These are phyloP conservation scores for Dryobates pubescens DNA, from an alignment of 2,797 vertebrate species.

Conservation along the genomic window DNA sequence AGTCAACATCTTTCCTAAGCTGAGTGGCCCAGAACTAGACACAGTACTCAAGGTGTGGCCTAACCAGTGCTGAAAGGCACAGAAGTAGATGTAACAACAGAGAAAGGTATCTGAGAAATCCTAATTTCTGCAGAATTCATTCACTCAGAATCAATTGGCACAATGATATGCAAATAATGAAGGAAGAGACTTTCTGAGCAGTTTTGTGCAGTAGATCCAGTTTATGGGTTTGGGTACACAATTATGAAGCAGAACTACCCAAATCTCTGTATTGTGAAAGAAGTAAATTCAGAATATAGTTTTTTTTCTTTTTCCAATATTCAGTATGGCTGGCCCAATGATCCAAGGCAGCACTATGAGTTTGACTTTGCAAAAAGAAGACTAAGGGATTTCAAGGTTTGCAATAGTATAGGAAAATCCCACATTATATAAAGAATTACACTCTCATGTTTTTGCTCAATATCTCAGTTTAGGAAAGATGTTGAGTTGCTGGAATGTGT, in stretches of 20 bases:
- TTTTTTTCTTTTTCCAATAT: neutral
- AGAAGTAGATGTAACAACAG: neutral
- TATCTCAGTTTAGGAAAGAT: neutral
- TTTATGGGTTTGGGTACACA: neutral
- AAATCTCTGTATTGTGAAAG: too few species aligned
- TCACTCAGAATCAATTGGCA: neutral
- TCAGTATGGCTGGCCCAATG: neutral
- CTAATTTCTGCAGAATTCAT: neutral
- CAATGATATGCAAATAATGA: rapidly evolving
- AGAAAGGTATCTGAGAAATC: neutral
- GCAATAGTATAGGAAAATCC: neutral
- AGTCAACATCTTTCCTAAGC: too few species aligned
- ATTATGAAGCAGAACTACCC: neutral
- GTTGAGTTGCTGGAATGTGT: too few species aligned
- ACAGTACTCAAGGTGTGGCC: too few species aligned
- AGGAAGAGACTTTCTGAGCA: neutral
- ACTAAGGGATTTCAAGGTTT: neutral
- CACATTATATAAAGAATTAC: neutral
- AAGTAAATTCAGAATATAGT: neutral
- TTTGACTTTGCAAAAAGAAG: neutral
- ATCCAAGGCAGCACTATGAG: neutral
- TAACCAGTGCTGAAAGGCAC: neutral
- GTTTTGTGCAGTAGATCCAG: neutral
- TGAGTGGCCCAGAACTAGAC: too few species aligned
- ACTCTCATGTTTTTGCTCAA: neutral